Conservation (phyloP, 2,797 vertebrate species). For the Mormyrus proboscirostris region DNA sequence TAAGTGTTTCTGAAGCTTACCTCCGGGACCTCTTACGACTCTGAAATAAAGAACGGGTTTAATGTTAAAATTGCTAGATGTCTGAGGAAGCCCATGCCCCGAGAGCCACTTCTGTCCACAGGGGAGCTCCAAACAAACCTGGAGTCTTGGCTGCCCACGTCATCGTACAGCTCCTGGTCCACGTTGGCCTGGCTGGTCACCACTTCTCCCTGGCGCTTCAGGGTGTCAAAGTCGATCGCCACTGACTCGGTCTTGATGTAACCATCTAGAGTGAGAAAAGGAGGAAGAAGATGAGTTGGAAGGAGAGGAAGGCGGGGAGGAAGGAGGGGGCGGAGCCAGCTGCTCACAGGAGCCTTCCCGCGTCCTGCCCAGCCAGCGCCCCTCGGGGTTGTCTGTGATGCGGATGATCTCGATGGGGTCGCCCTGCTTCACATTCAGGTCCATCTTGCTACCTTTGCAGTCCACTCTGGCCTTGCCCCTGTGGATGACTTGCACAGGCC, state of each 20-base stretch:
- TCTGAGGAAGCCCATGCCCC: not conserved
- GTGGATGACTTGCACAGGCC: constrained; percentile 69
- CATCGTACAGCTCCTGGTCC: constrained; percentile 83
- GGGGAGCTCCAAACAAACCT: constrained; percentile 36
- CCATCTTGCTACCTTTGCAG: constrained; percentile 68
- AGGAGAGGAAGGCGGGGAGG: not conserved
- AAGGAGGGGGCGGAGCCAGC: not conserved
- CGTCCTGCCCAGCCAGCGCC: constrained; percentile 78
- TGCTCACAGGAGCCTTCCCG: constrained; percentile 73
- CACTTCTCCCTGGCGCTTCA: constrained; percentile 54
- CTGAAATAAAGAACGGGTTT: constrained; percentile 51
- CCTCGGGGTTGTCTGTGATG: constrained; percentile 79
- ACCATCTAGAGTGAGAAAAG: constrained; percentile 63
- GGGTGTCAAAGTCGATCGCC: constrained; percentile 75
- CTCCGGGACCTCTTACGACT: constrained; percentile 52
- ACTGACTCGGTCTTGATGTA: constrained; percentile 84
- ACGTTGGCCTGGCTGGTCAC: constrained; percentile 24
- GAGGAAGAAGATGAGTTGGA: not conserved
- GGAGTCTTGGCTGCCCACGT: constrained; percentile 50
- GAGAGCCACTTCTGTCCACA: no score
- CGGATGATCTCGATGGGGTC: constrained; percentile 80
- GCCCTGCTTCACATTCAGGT: constrained; percentile 73
- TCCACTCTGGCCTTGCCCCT: constrained; percentile 65
- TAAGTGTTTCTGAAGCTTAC: constrained; percentile 54
- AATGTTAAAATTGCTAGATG: not conserved